Evolutionary conservation across 2,797 vertebrate species (phyloP), one percentile per base, ranked within the genome.

Genomic region (Enteromius fasciolatus): DNA sequence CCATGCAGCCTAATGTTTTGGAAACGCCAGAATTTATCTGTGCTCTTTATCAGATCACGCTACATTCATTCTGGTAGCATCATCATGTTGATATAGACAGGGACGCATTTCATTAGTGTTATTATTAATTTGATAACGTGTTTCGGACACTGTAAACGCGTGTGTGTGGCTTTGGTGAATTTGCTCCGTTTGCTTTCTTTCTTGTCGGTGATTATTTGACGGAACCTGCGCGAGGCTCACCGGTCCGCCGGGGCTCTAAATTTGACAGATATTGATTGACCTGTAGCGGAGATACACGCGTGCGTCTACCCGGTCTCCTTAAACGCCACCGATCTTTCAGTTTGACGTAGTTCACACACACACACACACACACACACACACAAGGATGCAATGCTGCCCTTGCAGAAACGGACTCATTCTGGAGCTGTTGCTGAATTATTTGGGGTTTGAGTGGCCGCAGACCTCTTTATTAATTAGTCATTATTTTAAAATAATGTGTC

Each of bases 1-100:
- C 63, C 25, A 46, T 54, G 81, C 93, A 91, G 93, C 90, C 89
- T 88, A 8, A 83, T 86, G 89, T 81, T 66, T 79, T 85, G 82
- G 64, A 68, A 69, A 82, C 80, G 63, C 48, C 25, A 52, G 20
- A 44, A 68, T 31, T n/a, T 0, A 77, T 69, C 20, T 20, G 25
- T 28, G 61, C 44, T 36, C 4, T 67, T 67, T 31, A 54, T 67
- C 76, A 25, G 41, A 78, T 50, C 17, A 31, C 44, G 33, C 36
- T 33, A 41, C n/a, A 12, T 75, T 57, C 0, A 41, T 28, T 23
- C 9, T 31, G 54, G 44, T 14, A 17, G 15, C 33, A 74, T 18
- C 44, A 11, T 25, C 17, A 15, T 15, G 2, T 44, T 44, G 41
- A 44, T 44, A 14, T 50, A 25, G 3, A 28, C 15, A 57, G 14